Evolutionary conservation across 2,113 vertebrate genomes (phyloP).

Genomic region (Rissa tridactyla): DNA sequence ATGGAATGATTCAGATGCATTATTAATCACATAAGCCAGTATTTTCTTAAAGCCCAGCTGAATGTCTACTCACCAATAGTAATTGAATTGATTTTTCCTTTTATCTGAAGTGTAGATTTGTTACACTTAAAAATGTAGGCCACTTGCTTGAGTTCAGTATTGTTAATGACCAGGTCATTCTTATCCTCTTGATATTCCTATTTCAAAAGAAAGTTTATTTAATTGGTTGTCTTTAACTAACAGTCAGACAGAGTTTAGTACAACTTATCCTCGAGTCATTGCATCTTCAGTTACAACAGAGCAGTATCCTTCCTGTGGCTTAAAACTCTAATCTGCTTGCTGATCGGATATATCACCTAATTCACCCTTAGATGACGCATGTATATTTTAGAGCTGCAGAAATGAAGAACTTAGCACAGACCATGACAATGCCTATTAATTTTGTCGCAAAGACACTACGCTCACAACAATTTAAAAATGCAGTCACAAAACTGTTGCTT

Average conservation of each 20-base stretch:
- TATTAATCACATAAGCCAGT: background rate
- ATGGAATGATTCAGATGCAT: background rate
- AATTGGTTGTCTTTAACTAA: constrained; percentile 4
- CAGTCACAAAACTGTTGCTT: background rate
- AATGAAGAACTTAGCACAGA: background rate
- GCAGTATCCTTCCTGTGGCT: constrained; percentile 14
- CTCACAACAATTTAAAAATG: background rate
- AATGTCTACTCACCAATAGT: constrained; percentile 83
- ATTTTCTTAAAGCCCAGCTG: background rate
- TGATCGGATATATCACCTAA: background rate
- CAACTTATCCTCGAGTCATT: constrained; percentile 4
- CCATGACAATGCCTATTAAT: background rate
- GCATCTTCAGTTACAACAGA: constrained; percentile 12
- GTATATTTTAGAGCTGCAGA: background rate
- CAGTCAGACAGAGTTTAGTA: constrained; percentile 21
- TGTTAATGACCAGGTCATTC: constrained; percentile 87
- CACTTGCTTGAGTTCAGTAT: constrained; percentile 95
- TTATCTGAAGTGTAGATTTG: constrained; percentile 90
- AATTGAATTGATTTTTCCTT: constrained; percentile 98
- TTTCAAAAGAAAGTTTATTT: constrained; percentile 56
- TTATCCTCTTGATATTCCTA: constrained; percentile 93
- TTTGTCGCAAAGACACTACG: background rate
- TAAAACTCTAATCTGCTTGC: background rate
- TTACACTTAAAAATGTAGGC: constrained; percentile 91
- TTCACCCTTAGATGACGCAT: background rate